Evolutionary conservation across 2,888 invertebrate genomes (phyloP).

Genomic region (Pheosia tremula): DNA sequence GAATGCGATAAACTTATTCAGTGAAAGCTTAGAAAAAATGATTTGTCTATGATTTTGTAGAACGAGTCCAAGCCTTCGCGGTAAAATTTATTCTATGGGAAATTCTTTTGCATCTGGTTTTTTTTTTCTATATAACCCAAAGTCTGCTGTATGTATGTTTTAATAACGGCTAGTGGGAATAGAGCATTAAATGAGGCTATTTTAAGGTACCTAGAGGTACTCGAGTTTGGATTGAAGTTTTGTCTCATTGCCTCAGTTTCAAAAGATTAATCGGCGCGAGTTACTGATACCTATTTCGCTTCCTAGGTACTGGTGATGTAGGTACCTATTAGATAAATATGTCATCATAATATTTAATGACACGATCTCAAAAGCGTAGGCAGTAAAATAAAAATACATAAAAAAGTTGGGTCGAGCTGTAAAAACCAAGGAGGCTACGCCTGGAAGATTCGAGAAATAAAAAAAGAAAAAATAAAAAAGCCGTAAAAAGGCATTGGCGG

Average conservation of each 20-base stretch:
- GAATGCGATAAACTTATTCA: slow-evolving; percentile 29
- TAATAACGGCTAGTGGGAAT: too few relatives aligned
- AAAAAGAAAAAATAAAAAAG: slow-evolving; percentile 67
- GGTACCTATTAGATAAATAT: slow-evolving; percentile 5
- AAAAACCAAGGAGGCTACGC: slow-evolving; percentile 46
- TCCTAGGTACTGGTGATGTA: too few relatives aligned
- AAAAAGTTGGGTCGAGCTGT: slow-evolving; percentile 49
- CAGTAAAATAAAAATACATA: slow-evolving; percentile 42
- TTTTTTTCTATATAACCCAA: too few relatives aligned
- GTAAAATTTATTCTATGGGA: slow-evolving; percentile 11
- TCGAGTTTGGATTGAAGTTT: too few relatives aligned
- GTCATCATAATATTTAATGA: slow-evolving; percentile 43
- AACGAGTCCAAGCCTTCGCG: neutral
- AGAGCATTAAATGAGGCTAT: too few relatives aligned
- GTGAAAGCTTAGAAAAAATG: slow-evolving; percentile 23
- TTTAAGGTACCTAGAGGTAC: too few relatives aligned
- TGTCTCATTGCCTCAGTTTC: too few relatives aligned
- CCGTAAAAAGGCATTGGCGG: slow-evolving; percentile 60
- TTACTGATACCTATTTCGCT: too few relatives aligned
- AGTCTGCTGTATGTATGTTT: too few relatives aligned
- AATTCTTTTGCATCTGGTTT: neutral
- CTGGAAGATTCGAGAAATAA: slow-evolving; percentile 51
- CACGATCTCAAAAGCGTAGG: slow-evolving; percentile 38
- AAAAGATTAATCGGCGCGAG: too few relatives aligned
- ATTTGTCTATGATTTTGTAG: slow-evolving; percentile 16